Evolutionary conservation across 2,888 invertebrate species (phyloP).

Genomic region (Cloeon dipterum): DNA sequence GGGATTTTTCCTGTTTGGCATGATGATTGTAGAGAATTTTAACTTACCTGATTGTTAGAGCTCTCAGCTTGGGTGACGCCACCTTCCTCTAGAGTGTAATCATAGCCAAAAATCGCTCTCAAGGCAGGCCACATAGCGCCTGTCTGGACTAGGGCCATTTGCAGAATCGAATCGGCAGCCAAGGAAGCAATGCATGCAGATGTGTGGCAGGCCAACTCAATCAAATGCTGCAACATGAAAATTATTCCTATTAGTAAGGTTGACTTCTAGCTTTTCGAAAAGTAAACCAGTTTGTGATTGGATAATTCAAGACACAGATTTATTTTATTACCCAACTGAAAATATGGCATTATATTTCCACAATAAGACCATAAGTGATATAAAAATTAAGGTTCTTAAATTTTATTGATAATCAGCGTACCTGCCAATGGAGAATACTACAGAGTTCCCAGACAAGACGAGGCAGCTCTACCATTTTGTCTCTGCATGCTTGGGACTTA

Average conservation of each 20-base stretch:
- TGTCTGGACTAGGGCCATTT: slow-evolving; percentile 57
- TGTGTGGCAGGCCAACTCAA: slow-evolving; percentile 15
- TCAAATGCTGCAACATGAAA: slow-evolving; percentile 10
- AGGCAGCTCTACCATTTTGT: slow-evolving; percentile 67
- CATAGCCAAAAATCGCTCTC: slow-evolving; percentile 78
- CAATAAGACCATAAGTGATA: slow-evolving; percentile 3
- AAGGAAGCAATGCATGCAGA: slow-evolving; percentile 56
- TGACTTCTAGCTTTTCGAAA: too few species aligned
- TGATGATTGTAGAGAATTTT: too few species aligned
- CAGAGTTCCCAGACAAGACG: slow-evolving; percentile 69
- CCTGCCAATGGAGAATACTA: slow-evolving; percentile 65
- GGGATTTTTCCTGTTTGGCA: too few species aligned
- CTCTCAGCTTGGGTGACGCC: slow-evolving; percentile 70
- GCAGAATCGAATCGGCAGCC: slow-evolving; percentile 63
- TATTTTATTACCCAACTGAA: neutral
- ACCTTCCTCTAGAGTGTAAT: slow-evolving; percentile 91
- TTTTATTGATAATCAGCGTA: slow-evolving; percentile 15
- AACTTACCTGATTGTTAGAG: slow-evolving; percentile 51
- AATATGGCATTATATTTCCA: neutral
- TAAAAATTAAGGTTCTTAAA: slow-evolving; percentile 3
- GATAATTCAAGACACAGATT: neutral
- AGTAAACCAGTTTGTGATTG: neutral
- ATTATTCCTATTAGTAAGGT: too few species aligned
- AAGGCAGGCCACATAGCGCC: slow-evolving; percentile 85
- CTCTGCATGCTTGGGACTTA: slow-evolving; percentile 74